These are phyloP conservation scores for Agapornis canus DNA, from an alignment of 2,797 vertebrate genomes.

Conservation along the genomic window DNA sequence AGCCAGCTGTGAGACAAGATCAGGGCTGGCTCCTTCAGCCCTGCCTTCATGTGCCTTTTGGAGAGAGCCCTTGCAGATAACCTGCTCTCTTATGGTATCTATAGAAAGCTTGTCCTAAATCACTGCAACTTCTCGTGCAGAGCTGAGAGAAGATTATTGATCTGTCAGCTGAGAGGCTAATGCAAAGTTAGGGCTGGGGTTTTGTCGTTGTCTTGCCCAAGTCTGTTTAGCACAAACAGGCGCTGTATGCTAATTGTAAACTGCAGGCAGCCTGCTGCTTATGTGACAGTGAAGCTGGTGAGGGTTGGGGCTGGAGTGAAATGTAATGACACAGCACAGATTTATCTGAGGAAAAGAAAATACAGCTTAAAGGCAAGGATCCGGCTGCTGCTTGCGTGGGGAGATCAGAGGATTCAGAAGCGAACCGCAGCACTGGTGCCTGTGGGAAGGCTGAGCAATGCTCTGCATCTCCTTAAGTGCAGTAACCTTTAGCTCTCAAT, in stretches of 20 bases:
- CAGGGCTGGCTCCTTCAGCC: fast-evolving
- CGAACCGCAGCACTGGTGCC: fast-evolving
- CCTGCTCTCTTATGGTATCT: fast-evolving
- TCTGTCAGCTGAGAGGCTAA: not conserved
- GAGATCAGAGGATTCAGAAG: not conserved
- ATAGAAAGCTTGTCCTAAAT: not conserved
- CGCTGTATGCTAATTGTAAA: fast-evolving
- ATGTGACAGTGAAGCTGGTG: not conserved
- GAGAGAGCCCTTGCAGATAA: not conserved
- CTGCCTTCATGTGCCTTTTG: fast-evolving
- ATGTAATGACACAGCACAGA: not conserved
- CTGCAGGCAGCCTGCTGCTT: not conserved
- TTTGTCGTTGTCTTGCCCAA: not conserved
- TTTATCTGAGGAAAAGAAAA: not conserved
- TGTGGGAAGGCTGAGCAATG: fast-evolving
- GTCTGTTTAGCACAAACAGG: fast-evolving
- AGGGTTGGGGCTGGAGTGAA: not conserved
- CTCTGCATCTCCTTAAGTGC: fast-evolving
- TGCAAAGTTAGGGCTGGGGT: fast-evolving
- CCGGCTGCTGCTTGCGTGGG: not conserved
- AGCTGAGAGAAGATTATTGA: not conserved
- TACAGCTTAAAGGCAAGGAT: not conserved
- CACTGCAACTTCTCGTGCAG: fast-evolving
- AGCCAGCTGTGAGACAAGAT: fast-evolving
- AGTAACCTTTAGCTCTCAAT: fast-evolving